Evolutionary conservation across 1,140 invertebrate genomes (phyloP).

Genomic region (Temnothorax nylanderi): DNA sequence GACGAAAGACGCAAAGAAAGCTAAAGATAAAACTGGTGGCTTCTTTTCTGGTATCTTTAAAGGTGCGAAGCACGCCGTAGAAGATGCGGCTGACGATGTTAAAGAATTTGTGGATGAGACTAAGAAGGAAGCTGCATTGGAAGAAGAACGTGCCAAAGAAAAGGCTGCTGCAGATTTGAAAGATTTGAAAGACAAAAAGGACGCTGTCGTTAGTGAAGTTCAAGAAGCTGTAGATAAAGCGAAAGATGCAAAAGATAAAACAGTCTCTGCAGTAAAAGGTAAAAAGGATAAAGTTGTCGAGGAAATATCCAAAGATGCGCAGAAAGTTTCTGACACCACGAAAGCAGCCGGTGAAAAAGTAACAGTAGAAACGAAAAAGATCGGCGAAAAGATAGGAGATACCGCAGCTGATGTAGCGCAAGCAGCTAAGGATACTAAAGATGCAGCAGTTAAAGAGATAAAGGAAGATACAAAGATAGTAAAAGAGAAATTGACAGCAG

Average conservation of each 20-base stretch:
- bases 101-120: constrained; percentile 64
- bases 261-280: not conserved
- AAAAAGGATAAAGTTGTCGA: constrained; percentile 56
- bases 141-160: constrained; percentile 60
- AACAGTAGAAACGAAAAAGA: not conserved
- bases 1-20: constrained; percentile 74
- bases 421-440: not conserved
- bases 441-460: constrained; percentile 34
- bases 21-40: constrained; percentile 69
- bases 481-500: constrained; percentile 40
- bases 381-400: too few relatives aligned
- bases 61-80: constrained; percentile 70
- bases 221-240: constrained; percentile 25
- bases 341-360: not conserved
- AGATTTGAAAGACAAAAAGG: constrained; percentile 44
- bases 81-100: constrained; percentile 76
- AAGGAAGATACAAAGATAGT: constrained; percentile 20
- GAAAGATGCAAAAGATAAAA: constrained; percentile 58
- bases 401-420: too few relatives aligned
- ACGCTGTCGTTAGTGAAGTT: constrained; percentile 14
- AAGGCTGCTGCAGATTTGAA: not conserved
- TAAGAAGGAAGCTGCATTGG: constrained; percentile 68
- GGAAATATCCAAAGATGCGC: constrained; percentile 31
- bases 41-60: constrained; percentile 73
- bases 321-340: not conserved